Base-by-base conservation (phyloP, 2,113 vertebrate species). In the Chionodraco myersi region DNA sequence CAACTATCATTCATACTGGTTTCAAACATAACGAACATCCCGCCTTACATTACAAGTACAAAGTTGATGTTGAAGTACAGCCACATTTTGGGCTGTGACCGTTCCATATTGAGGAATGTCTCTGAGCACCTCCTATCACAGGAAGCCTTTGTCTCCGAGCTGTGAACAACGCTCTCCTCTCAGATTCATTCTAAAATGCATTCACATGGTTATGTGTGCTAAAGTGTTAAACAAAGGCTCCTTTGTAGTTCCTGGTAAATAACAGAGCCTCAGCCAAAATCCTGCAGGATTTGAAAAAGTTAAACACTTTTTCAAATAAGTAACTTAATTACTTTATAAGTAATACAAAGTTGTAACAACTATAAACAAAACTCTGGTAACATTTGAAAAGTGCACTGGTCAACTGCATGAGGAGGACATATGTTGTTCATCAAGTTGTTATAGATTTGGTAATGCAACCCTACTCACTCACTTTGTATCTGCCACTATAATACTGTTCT, bases 221-320 rank as follows among this genome's bases (percentile, higher is more conserved):
- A 41, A 21, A 6, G 36, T 41, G 30, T 68, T 57, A 4, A n/a
- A 69, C 57, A 81, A 75, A 56, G n/a, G 57, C 0, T 57, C 10
- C 58, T 69, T 49, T 81, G 62, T 60, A 34, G 44, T 62, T 30
- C 21, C 61, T 16, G 15, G 12, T 23, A 36, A 1, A 56, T 13
- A 52, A 52, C 10, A 2, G 21, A 61, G 70, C 21, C 21, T 21
- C 21, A 21, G 21, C 21, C 7, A 7, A 66, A 41, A 59, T 34
- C 26, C 6, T 10, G 4, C 4, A 6, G 14, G n/a, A n/a, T 13
- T 34, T 41, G 1, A 41, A 41, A 6, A 1, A 41, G 36, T 21
- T 7, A 6, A 41, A 41, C 36, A 6, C 36, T 41, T 6, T 41
- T 41, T 41, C 7, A 41, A 8, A 23, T n/a, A 14, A 30, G 10